Conservation (phyloP, 2,797 vertebrate species). For the Eulemur albifrons region DNA sequence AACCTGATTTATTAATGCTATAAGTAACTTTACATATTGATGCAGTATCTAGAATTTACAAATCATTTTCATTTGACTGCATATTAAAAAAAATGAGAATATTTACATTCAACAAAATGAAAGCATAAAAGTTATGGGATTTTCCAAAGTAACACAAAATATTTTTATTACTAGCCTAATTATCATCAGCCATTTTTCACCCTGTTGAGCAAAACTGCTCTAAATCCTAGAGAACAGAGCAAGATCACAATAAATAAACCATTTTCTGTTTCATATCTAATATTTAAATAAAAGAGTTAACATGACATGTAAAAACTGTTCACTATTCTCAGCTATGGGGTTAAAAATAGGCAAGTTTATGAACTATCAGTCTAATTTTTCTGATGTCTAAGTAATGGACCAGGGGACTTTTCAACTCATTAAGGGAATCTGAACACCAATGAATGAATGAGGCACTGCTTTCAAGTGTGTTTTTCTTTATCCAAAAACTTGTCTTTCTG, state of each 20-base stretch:
- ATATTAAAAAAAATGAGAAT: not conserved
- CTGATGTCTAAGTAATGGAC: not conserved
- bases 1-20: not conserved
- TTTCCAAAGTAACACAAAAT: not conserved
- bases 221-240: not conserved
- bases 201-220: slow-evolving; percentile 6
- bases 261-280: not conserved
- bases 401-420: not conserved
- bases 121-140: not conserved
- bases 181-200: not conserved
- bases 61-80: not conserved
- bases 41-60: slow-evolving; percentile 36
- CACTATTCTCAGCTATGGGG: not conserved
- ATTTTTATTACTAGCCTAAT: not conserved
- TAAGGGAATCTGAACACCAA: not conserved
- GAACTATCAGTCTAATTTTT: slow-evolving; percentile 21
- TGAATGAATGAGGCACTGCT: not conserved
- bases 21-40: not conserved
- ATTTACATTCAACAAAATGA: slow-evolving; percentile 40
- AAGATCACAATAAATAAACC: not conserved
- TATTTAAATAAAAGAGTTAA: not conserved
- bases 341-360: not conserved
- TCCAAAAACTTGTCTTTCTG: slow-evolving; percentile 11
- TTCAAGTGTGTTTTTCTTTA: not conserved
- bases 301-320: not conserved